A percentile compares a stretch with the other conserved stretches of the same genome.
Conservation (phyloP, 2,888 invertebrate species). For the Euphydryas editha region DNA sequence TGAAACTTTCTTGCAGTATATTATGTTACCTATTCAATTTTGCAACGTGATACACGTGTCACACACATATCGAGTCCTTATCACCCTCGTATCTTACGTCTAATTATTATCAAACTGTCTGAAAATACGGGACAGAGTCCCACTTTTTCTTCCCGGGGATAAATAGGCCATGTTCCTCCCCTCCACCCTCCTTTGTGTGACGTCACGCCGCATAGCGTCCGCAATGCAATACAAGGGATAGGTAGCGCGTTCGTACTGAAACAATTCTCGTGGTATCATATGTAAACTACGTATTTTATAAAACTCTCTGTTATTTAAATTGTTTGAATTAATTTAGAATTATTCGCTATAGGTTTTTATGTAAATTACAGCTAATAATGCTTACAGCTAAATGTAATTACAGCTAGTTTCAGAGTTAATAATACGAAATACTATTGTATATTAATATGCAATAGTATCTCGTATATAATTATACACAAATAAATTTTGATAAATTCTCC, state of each 20-base stretch:
- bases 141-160: conserved; percentile 49
- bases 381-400: no score
- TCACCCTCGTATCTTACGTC: background rate
- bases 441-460: background rate
- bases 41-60: no score
- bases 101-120: conserved; percentile 44
- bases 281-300: conserved; percentile 18
- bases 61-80: no score
- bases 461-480: no score
- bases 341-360: background rate
- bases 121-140: conserved; percentile 49
- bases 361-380: no score
- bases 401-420: background rate
- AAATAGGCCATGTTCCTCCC: conserved; percentile 55
- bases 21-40: no score
- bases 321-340: background rate
- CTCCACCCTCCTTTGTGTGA: conserved; percentile 41
- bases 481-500: no score
- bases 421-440: background rate
- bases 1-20: no score
- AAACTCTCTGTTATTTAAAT: background rate
- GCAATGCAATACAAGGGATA: conserved; percentile 47
- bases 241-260: conserved; percentile 24
- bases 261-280: conserved; percentile 15
- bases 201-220: conserved; percentile 50